phyloP scores from a whole-genome alignment of 2,113 vertebrate species.

The Leptosomus discolor region DNA sequence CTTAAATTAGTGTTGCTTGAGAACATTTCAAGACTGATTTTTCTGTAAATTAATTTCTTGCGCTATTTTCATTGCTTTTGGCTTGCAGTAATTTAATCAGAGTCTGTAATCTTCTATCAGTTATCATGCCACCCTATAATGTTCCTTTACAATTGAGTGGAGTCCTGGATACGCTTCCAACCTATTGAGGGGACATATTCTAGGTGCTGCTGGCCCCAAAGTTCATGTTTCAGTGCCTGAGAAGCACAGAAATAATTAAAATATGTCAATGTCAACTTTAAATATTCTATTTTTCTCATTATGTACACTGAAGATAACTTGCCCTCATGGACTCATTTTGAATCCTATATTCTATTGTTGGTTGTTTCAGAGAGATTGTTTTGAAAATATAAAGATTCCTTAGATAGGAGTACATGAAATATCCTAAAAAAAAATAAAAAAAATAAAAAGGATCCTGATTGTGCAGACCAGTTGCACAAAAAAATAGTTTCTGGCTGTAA shows the following conservation, averaged over 20 bases:
- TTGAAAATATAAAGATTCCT: neutral
- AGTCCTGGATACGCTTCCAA: neutral
- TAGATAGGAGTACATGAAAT: neutral
- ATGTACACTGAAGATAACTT: neutral
- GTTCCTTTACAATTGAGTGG: neutral
- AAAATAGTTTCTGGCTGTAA: neutral
- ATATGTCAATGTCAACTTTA: neutral
- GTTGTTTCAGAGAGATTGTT: neutral
- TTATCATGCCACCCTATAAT: neutral
- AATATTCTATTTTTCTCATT: neutral
- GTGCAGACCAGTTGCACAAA: neutral
- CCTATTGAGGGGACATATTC: neutral
- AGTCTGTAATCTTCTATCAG: neutral
- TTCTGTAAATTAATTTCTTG: constrained; percentile 47
- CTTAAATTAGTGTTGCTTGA: constrained; percentile 18
- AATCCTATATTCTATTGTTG: neutral
- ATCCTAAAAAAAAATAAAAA: neutral
- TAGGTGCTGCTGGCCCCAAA: neutral
- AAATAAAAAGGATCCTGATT: neutral
- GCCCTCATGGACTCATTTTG: neutral
- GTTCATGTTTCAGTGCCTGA: neutral
- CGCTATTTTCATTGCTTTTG: neutral
- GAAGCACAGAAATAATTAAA: neutral
- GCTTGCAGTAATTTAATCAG: constrained; percentile 6
- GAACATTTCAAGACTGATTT: neutral